A percentile compares a stretch with the other conserved stretches of the same genome.
These are phyloP conservation scores for Gymnorhina tibicen DNA, from an alignment of 2,113 vertebrate species.

Conservation along the genomic window DNA sequence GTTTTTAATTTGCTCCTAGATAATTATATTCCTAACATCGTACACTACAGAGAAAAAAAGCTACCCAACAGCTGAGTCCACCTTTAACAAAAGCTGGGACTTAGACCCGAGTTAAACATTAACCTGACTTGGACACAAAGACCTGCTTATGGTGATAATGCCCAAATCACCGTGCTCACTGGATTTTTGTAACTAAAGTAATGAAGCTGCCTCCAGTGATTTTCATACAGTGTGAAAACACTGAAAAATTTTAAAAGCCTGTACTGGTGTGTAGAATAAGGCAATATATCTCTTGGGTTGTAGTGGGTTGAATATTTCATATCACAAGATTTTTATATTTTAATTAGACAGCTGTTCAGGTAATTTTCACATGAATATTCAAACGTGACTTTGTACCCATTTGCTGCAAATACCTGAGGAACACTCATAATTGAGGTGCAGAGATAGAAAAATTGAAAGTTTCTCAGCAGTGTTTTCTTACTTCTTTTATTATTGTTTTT, in stretches of 20 bases:
- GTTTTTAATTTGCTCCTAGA: neutral
- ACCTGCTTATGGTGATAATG: neutral
- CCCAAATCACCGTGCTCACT: neutral
- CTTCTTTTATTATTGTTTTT: slow-evolving; percentile 12
- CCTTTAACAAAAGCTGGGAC: neutral
- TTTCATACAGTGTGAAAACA: neutral
- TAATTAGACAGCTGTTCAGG: neutral
- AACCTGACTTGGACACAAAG: neutral
- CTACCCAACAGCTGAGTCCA: neutral
- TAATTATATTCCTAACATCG: neutral
- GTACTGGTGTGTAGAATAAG: neutral
- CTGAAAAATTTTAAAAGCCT: neutral
- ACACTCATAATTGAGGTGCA: neutral
- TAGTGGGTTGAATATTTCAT: neutral
- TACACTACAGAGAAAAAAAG: too few species aligned
- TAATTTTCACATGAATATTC: neutral
- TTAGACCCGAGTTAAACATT: neutral
- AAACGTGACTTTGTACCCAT: neutral
- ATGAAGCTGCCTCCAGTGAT: neutral
- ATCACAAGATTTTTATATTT: neutral
- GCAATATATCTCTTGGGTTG: neutral
- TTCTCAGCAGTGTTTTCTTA: neutral
- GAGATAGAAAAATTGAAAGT: neutral
- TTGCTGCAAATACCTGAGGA: neutral
- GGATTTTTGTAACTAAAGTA: neutral